Evolutionary conservation across 2,797 vertebrate genomes (phyloP).

Genomic region (Acrocephalus scirpaceus): DNA sequence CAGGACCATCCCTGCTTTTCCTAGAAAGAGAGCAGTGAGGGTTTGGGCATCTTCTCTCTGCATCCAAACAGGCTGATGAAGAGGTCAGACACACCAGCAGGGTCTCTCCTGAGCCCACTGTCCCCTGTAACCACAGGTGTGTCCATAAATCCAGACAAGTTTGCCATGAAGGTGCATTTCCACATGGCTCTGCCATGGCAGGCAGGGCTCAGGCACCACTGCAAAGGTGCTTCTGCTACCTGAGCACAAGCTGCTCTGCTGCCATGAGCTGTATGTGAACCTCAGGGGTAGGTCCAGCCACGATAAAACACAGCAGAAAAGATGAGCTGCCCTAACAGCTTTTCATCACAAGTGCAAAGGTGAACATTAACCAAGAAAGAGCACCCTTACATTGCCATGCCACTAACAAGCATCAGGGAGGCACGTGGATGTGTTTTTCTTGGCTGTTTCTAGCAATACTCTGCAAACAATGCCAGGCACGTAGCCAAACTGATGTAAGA

Average conservation of each 20-base stretch:
- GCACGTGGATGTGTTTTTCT: background rate
- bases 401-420: background rate
- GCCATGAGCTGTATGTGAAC: background rate
- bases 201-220: background rate
- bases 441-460: background rate
- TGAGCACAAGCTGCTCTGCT: background rate
- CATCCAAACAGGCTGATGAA: background rate
- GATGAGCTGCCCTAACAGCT: background rate
- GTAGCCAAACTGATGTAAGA: background rate
- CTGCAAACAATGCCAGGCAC: background rate
- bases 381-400: background rate
- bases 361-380: background rate
- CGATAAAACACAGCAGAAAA: background rate
- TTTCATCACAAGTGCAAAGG: background rate
- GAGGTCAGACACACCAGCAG: background rate
- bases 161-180: background rate
- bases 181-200: rapidly evolving
- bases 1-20: background rate
- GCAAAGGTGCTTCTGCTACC: background rate
- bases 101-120: background rate
- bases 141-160: background rate
- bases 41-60: background rate
- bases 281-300: background rate
- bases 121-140: background rate
- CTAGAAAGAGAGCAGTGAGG: background rate